Base-by-base conservation (phyloP, 2,797 vertebrate species). In the Trematomus bernacchii region DNA sequence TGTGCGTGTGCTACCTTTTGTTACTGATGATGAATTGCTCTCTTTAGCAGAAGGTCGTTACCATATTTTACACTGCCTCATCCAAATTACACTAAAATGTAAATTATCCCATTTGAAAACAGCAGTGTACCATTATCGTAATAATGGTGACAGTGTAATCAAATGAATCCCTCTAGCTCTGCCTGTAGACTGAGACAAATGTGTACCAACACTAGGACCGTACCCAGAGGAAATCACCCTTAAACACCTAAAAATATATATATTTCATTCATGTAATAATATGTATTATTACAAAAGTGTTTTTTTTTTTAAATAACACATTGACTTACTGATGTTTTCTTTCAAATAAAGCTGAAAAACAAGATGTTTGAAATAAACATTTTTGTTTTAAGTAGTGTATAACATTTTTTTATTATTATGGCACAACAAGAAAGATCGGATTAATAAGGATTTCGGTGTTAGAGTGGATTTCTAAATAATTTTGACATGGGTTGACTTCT, bases 11-110 rank as follows among this genome's bases (percentile, higher is more conserved):
- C 62, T n/a, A 27, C 15, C 37, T 33, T 73, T 73, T 60, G 57
- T 44, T 70, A 59, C 51, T 9, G 23, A 44, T 87, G 74, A 90
- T 85, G 53, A 61, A 90, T 85, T 72, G 33, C 53, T 52, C 21
- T 85, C 79, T 87, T 83, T 84, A 84, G 78, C 40, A 55, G 59
- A 83, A 84, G 68, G 78, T 66, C 77, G 75, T 55, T 48, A 50
- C 60, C 79, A 84, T 85, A 82, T 85, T 85, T 91, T 84, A 82
- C 44, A 14, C 68, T 62, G 46, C 57, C 48, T 63, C 61, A 51
- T 68, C 60, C 57, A 71, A 84, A 85, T 89, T 72, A 83, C 62
- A 75, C 74, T 70, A 59, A 81, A 84, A 89, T 88, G 66, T 73
- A 89, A 86, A 90, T 83, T 0, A 76, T 76, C 66, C 42, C 46